Conservation (phyloP, 2,113 vertebrate species). For the Sporophila hypoxantha region DNA sequence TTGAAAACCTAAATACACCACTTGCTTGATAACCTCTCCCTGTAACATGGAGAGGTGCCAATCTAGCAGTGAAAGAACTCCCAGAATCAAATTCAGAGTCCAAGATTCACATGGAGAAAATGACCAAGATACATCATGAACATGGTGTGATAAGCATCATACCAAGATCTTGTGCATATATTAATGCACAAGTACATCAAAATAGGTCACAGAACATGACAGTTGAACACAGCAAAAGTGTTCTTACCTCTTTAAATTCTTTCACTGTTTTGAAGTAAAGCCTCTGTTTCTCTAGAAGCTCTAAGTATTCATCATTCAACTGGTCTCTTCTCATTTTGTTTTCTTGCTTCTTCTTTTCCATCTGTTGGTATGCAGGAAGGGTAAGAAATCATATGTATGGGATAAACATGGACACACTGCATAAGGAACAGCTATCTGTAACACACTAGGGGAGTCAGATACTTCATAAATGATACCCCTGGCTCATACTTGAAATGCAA, state of each 20-base stretch:
- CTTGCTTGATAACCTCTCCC: background rate
- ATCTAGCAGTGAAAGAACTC: background rate
- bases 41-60: background rate
- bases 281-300: slow-evolving; percentile 92
- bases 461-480: background rate
- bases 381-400: background rate
- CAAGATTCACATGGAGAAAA: background rate
- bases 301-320: slow-evolving; percentile 93
- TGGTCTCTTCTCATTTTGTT: slow-evolving; percentile 98
- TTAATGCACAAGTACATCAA: background rate
- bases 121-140: fast-evolving
- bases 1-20: background rate
- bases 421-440: background rate
- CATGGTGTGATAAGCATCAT: fast-evolving
- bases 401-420: background rate
- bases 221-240: background rate
- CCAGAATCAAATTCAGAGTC: background rate
- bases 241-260: slow-evolving; percentile 95
- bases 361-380: slow-evolving; percentile 64
- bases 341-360: slow-evolving; percentile 98
- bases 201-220: background rate
- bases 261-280: slow-evolving; percentile 98
- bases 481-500: background rate
- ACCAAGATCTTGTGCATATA: background rate
- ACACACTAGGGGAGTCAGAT: background rate